These are phyloP conservation scores for Brachionus koreanus DNA, from an alignment of 1,140 invertebrate genomes.

Conservation along the genomic window DNA sequence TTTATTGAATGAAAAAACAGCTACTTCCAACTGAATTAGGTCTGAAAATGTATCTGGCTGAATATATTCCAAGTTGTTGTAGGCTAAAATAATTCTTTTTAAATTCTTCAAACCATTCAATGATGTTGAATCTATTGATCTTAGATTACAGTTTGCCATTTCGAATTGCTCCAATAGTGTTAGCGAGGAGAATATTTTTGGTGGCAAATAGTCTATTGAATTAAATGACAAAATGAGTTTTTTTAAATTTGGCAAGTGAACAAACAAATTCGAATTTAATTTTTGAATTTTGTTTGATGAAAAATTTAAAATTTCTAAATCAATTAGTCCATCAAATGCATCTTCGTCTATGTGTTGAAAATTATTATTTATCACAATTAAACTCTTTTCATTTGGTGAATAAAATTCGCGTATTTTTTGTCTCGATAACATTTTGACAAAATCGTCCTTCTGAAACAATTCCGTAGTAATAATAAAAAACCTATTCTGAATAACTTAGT, in stretches of 20 bases:
- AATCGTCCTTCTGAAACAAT: too few species aligned
- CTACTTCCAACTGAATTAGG: background rate
- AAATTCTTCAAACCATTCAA: background rate
- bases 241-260: constrained; percentile 14
- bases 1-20: constrained; percentile 14
- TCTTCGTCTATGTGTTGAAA: background rate
- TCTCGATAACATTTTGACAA: background rate
- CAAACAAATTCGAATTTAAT: background rate
- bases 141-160: constrained; percentile 10
- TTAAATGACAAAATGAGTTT: constrained; percentile 22
- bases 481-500: too few species aligned
- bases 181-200: background rate
- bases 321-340: background rate
- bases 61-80: background rate
- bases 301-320: background rate
- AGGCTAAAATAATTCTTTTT: constrained; percentile 9
- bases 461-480: too few species aligned
- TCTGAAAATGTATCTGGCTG: background rate
- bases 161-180: background rate
- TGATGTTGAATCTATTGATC: background rate
- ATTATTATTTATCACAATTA: background rate
- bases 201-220: background rate
- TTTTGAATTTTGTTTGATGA: background rate
- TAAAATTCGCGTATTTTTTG: constrained; percentile 3
- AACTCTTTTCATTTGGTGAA: constrained; percentile 1